Conservation (phyloP, 1,140 invertebrate genomes). For the Procambarus virginalis region DNA sequence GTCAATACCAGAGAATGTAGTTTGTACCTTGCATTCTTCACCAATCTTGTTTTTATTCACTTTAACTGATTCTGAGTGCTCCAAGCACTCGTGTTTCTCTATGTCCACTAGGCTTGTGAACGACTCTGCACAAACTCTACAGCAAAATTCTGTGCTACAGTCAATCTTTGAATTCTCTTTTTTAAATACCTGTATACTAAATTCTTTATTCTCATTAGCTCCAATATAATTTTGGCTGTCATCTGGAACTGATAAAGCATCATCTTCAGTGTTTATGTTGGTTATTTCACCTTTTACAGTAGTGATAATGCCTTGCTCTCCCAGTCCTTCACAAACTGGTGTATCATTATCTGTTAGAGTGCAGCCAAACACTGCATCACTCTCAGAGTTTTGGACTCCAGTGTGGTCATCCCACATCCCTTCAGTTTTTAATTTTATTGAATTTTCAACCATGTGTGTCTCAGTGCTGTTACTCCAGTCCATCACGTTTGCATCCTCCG, state of each 20-base stretch:
- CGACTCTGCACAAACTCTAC: conserved; percentile 4
- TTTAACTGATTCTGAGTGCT: conserved; percentile 19
- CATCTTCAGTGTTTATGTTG: not conserved
- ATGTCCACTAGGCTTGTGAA: not conserved
- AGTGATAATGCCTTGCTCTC: not conserved
- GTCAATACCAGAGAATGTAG: not conserved
- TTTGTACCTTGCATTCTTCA: not conserved
- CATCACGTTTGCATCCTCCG: not conserved
- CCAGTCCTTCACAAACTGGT: not conserved
- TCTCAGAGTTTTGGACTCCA: not conserved
- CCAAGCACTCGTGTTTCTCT: conserved; percentile 10
- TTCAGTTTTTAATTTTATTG: not conserved
- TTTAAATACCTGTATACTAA: not conserved
- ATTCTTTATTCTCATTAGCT: not conserved
- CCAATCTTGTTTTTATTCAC: not conserved
- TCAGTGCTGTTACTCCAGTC: not conserved
- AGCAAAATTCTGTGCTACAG: not conserved
- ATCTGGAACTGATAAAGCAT: not conserved
- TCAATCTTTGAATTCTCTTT: not conserved
- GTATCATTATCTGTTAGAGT: not conserved
- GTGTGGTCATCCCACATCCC: not conserved
- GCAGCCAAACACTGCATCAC: not conserved
- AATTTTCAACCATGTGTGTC: not conserved
- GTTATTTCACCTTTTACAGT: not conserved
- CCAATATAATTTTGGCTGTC: not conserved